A percentile compares a stretch with the other conserved stretches of the same genome.
Conservation (phyloP, 2,797 vertebrate species). For the Danio jaintianensis region DNA sequence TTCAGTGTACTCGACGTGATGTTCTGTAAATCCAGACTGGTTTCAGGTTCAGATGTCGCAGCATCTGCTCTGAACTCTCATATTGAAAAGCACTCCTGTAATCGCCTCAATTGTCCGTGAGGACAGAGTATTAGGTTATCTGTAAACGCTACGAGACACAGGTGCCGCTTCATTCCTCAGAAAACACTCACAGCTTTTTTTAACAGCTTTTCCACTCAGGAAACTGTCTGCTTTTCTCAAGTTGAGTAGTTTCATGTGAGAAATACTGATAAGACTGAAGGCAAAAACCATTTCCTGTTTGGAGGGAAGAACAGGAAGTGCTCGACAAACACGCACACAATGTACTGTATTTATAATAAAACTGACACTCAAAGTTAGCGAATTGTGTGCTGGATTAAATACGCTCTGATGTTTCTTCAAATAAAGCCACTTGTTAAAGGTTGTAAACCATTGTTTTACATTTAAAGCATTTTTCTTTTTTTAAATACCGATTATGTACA, state of each 20-base stretch:
- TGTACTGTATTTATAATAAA: neutral
- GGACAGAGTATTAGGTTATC: neutral
- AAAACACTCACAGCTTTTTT: too few species aligned
- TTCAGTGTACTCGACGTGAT: neutral
- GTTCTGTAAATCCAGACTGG: neutral
- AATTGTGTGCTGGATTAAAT: neutral
- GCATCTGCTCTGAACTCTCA: neutral
- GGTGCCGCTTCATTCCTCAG: neutral
- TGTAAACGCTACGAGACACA: neutral
- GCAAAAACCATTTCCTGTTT: conserved; percentile 48
- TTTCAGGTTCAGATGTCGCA: neutral
- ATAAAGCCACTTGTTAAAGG: too few species aligned
- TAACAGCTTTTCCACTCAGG: neutral
- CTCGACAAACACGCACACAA: neutral
- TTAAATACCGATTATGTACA: too few species aligned
- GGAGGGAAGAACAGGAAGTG: conserved; percentile 49
- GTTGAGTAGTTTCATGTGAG: conserved; percentile 42
- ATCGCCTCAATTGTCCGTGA: neutral
- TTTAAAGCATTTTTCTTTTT: too few species aligned
- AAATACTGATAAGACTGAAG: conserved; percentile 59
- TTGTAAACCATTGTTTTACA: too few species aligned
- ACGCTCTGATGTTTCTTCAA: neutral
- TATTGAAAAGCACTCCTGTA: neutral
- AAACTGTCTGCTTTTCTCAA: neutral
- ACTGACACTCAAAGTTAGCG: neutral